phyloP scores from a whole-genome alignment of 2,888 invertebrate species.

The Gandaritis pyraliata region DNA sequence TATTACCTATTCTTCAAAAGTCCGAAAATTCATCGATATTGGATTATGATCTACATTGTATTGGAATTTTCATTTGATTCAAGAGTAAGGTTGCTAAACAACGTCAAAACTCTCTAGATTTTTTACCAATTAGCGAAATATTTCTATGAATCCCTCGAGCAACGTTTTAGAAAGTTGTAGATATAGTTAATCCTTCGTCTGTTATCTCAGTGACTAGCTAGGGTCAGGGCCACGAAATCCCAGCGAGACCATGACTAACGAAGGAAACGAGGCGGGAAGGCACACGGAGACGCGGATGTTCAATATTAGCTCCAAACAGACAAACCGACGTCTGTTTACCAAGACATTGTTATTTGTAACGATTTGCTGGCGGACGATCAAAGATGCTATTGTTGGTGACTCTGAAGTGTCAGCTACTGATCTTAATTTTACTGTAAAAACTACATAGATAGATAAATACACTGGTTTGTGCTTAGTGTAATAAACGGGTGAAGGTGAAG shows the following conservation, averaged over 20 bases:
- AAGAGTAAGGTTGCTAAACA: no score
- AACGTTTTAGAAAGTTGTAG: slow-evolving; percentile 16
- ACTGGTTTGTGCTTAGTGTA: no score
- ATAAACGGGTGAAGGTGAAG: no score
- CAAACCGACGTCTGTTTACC: slow-evolving; percentile 36
- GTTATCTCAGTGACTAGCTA: slow-evolving; percentile 12
- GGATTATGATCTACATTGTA: no score
- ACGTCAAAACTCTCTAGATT: no score
- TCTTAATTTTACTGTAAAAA: no score
- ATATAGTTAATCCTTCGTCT: neutral
- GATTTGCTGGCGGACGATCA: slow-evolving; percentile 30
- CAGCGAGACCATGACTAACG: slow-evolving; percentile 50
- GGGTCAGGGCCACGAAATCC: slow-evolving; percentile 32
- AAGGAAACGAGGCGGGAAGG: slow-evolving; percentile 70
- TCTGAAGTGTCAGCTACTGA: no score
- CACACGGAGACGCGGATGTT: slow-evolving; percentile 62
- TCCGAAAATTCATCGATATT: no score
- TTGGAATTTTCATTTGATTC: no score
- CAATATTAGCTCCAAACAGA: slow-evolving; percentile 63
- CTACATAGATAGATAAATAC: no score
- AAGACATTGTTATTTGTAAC: slow-evolving; percentile 34
- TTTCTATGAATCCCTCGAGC: neutral
- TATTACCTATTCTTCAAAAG: no score
- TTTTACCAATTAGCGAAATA: no score
- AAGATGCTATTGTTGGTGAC: neutral